These are phyloP conservation scores for Phylloscopus whistleri DNA, from an alignment of 2,113 vertebrate species.

Conservation along the genomic window DNA sequence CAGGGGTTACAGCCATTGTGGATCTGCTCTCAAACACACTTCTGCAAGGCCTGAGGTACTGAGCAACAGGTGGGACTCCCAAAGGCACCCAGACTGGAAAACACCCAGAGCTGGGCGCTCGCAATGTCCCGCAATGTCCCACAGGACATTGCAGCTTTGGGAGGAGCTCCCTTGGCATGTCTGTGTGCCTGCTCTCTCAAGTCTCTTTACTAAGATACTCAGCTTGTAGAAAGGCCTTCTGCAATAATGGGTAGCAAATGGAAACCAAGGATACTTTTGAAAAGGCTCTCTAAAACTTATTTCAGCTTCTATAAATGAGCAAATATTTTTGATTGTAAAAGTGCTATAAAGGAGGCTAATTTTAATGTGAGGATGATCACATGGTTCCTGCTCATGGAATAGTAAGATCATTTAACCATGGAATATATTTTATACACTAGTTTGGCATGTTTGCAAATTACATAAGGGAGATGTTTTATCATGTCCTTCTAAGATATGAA, in stretches of 20 bases:
- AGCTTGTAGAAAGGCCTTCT: background rate
- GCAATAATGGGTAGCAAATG: background rate
- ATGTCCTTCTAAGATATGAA: background rate
- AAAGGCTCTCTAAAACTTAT: background rate
- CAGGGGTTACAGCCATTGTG: background rate
- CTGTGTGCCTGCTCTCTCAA: background rate
- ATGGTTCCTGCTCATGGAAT: background rate
- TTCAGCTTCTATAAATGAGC: background rate
- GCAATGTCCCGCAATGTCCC: background rate
- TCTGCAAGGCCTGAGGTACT: background rate
- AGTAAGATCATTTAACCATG: background rate
- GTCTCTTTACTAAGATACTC: background rate
- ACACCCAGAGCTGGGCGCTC: background rate
- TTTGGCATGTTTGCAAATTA: background rate
- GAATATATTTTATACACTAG: background rate
- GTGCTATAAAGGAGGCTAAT: background rate
- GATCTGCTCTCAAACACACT: background rate
- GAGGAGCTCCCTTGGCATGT: background rate
- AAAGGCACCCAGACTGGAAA: background rate
- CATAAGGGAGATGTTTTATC: background rate
- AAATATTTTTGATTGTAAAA: background rate
- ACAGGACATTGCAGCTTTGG: rapidly evolving
- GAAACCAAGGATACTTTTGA: background rate
- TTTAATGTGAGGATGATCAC: background rate
- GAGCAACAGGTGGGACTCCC: background rate